These are phyloP conservation scores for Myiotriccus ornatus DNA, from an alignment of 2,797 vertebrate species.

Conservation along the genomic window DNA sequence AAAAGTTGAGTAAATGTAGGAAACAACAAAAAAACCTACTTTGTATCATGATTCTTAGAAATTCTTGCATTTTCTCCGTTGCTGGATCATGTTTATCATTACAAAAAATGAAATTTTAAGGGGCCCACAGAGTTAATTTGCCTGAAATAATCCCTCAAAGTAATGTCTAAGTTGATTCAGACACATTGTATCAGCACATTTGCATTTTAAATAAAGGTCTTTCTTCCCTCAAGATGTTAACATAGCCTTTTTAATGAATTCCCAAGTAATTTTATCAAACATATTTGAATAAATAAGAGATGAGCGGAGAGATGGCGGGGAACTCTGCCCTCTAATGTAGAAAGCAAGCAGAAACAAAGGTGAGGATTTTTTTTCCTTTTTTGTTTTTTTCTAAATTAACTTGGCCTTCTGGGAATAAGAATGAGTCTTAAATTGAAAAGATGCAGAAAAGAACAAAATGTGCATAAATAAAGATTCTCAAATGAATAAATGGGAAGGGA, in stretches of 20 bases:
- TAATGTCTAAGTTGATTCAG: not conserved
- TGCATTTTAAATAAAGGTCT: constrained; percentile 27
- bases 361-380: not conserved
- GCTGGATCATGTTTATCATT: not conserved
- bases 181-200: not conserved
- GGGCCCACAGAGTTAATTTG: not conserved
- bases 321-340: constrained; percentile 37
- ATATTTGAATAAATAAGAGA: constrained; percentile 38
- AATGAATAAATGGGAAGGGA: not conserved
- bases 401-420: not conserved
- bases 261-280: constrained; percentile 38
- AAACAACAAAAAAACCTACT: not conserved
- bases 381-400: constrained; percentile 41
- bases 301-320: not conserved
- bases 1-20: not conserved
- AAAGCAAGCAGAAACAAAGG: not conserved
- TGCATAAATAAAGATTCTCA: not conserved
- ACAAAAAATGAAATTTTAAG: not conserved
- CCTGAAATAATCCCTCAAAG: not conserved
- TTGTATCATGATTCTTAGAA: not conserved
- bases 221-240: constrained; percentile 8
- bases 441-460: not conserved
- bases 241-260: constrained; percentile 7
- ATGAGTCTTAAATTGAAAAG: not conserved
- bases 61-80: not conserved